Base-by-base conservation (phyloP, 2,797 vertebrate genomes). In the Paramormyrops hopkinsi region DNA sequence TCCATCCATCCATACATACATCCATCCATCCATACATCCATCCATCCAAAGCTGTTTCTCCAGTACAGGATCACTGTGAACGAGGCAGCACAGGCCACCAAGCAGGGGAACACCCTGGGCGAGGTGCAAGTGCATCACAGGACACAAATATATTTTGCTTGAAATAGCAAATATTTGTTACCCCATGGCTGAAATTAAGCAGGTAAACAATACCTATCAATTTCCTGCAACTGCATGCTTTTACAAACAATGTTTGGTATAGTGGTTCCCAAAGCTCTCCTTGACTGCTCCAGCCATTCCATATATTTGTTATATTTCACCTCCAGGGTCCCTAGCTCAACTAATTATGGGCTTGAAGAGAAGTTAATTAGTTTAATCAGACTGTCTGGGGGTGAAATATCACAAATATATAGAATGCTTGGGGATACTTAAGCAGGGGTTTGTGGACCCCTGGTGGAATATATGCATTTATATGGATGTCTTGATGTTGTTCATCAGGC, bases 341-440 rank as follows among this genome's bases (percentile, higher is more conserved):
- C 76, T 82, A 82, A 82, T 82, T 82, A 82, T 46, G 76, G 76
- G 76, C 76, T 82, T 46, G 76, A 82, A 82, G 76, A 46, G 76
- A 82, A 82, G 76, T 46, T 82, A 44, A 82, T 82, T n/a, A 82
- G 76, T 82, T 82, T 82, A 82, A 82, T 82, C 41, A 82, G 41
- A n/a, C 76, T 82, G 76, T 82, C 41, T 82, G 76, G 76, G 33
- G 76, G 76, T 44, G 41, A 82, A 82, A 82, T 82, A 9, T 82
- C 41, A 46, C 76, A 82, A 82, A 22, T 82, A 82, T 82, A 41
- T 82, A 46, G 76, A 82, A 46, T 46, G 76, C 76, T n/a, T 82
- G 76, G 76, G 76, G 76, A 41, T 22, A 46, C 33, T 82, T 41
- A 82, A n/a, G 19, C 37, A 82, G 76, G 7, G 41, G 37, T 46